Evolutionary conservation across 2,797 vertebrate species (phyloP), one percentile per base, ranked within the genome.

Genomic region (Stomatorhinus walkeri): DNA sequence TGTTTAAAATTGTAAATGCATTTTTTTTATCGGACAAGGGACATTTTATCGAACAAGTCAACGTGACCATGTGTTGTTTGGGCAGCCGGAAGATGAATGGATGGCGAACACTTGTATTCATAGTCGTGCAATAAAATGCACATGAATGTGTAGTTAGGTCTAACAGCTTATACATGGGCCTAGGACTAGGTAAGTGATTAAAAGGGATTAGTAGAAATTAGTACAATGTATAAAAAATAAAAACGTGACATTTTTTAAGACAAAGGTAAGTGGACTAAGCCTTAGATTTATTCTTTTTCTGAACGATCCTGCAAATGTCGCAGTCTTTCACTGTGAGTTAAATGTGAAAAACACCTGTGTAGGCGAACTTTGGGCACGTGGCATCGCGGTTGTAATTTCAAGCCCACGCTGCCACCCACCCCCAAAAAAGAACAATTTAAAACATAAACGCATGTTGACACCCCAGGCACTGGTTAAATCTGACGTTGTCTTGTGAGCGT

Each of bases 351-450:
- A 88, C 85, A 87, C 52, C 56, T 86, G 59, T 54, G 59, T 54
- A 76, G 61, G 49, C 28, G 48, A 87, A 46, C 88, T 40, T 32
- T 24, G 61, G 51, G 84, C 59, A 54, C 22, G 22, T 51, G 84
- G 46, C 19, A 16, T 36, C 51, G 43, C 9, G 16, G 36, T 48
- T 48, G 40, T 51, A 32, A 36, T 14, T 61, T 61, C 52, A 43
- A 59, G 54, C 54, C 79, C 93, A 92, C 93, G 93, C 94, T 95
- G 64, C 28, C 64, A 36, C 64, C 64, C 95, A 48, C 19, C 7
- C 81, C 43, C 48, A 24, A 72, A 72, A 72, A 72, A 36, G 28
- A 32, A 72, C 4, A 72, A 72, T 72, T 32, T 36, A 14, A 68
- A 72, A 6, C 28, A 72, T 32, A 72, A 72, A 72, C 28, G 28